Evolutionary conservation across 2,113 vertebrate species (phyloP), one percentile per base, ranked within the genome.

Genomic region (Forbesichthys papilliferus): DNA sequence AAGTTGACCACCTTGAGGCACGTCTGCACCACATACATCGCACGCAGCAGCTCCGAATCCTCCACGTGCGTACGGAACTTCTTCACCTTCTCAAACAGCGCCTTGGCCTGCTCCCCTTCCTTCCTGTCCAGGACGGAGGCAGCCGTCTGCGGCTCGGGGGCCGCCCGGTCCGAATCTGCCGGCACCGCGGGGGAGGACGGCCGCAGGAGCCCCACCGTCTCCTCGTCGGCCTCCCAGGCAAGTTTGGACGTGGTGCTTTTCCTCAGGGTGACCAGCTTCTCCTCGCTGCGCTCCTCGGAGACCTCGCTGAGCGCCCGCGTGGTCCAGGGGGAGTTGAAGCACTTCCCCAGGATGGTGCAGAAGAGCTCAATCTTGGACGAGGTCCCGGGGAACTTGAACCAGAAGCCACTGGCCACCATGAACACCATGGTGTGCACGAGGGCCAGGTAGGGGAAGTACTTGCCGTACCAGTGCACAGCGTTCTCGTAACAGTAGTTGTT

Each of bases 361-460:
- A 96, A 97, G 64, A 96, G 93, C 69, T 97, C 94, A 0, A 97
- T 95, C 88, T 97, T 97, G 36, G 96, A 97, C 3, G 95, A 96
- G 0, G 96, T 96, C 47, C 95, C 94, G 0, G 95, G 96, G 73
- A 95, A 97, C 77, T 96, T 96, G 86, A 97, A 97, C 96, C 95
- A 97, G 84, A 97, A 96, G 66, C 93, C 95, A 80, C 95, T 94
- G 20, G 94, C 94, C 36, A 96, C 91, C 93, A 96, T 96, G 81
- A 97, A 96, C 73, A 96, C 87, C 76, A 96, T 87, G 0, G 95
- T 96, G 83, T 97, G 95, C 72, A 96, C 95, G 77, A 96, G 86
- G 0, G 95, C 95, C 0, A 97, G 90, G 82, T 97, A 97, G 0
- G 96, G 95, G 74, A 96, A 97, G 87, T 93, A 97, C 82, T 97